A percentile compares a stretch with the other conserved stretches of the same genome.
Evolutionary conservation across 2,888 invertebrate species (phyloP).

Genomic region (Onthophagus sagittarius): DNA sequence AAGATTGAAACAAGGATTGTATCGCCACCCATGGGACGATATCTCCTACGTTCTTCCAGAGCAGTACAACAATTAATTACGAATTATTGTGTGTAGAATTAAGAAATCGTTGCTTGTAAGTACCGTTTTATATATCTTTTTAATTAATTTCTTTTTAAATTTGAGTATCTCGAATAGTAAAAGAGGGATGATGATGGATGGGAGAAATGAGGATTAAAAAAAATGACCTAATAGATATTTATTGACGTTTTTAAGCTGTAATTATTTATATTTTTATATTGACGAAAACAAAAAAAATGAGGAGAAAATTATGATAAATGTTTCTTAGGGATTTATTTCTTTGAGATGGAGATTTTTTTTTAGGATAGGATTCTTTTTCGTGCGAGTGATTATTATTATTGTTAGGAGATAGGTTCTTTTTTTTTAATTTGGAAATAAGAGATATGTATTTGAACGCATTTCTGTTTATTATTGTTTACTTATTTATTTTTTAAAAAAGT

Average conservation of each 20-base stretch:
- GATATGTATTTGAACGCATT: too few relatives aligned
- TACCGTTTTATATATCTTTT: not conserved
- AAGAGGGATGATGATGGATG: not conserved
- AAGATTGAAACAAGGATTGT: slow-evolving; percentile 96
- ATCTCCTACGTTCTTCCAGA: slow-evolving; percentile 86
- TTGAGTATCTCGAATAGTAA: slow-evolving; percentile 3
- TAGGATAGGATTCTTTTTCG: too few relatives aligned
- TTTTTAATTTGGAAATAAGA: too few relatives aligned
- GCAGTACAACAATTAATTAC: slow-evolving; percentile 51
- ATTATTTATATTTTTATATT: slow-evolving; percentile 12
- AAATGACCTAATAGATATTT: not conserved
- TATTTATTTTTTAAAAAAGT: too few relatives aligned
- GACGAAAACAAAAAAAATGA: not conserved
- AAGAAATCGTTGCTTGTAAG: not conserved
- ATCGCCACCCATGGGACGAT: slow-evolving; percentile 99
- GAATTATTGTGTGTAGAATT: not conserved
- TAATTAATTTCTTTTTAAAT: not conserved
- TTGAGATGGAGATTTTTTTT: too few relatives aligned
- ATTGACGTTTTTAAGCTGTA: slow-evolving; percentile 5
- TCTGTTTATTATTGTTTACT: too few relatives aligned
- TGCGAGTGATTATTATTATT: too few relatives aligned
- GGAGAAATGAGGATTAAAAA: not conserved
- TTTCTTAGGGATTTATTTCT: too few relatives aligned
- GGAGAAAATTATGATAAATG: too few relatives aligned
- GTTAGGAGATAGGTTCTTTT: too few relatives aligned